Evolutionary conservation across 2,797 vertebrate species (phyloP).

Genomic region (Phrynocephalus vlangalii): DNA sequence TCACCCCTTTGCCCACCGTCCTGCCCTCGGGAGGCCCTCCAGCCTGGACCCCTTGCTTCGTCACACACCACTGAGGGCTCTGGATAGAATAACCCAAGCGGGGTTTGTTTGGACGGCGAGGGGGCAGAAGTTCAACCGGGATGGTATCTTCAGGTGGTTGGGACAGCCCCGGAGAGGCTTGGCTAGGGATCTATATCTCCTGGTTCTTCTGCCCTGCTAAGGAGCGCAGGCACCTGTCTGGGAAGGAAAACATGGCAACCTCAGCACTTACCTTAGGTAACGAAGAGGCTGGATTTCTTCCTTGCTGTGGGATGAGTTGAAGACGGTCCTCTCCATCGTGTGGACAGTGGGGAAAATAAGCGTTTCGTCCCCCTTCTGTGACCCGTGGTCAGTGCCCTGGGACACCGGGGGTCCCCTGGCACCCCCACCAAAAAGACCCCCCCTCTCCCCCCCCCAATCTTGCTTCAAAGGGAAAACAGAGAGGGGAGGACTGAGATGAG

Average conservation of each 20-base stretch:
- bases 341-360: too few relatives aligned
- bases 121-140: background rate
- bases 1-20: background rate
- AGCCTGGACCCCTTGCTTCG: too few relatives aligned
- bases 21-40: too few relatives aligned
- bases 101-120: too few relatives aligned
- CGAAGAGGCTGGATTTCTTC: slow-evolving; percentile 11
- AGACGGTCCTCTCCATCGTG: slow-evolving; percentile 15
- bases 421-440: background rate
- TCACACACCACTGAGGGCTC: too few relatives aligned
- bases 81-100: too few relatives aligned
- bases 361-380: background rate
- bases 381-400: too few relatives aligned
- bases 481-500: background rate
- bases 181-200: background rate
- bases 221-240: background rate
- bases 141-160: too few relatives aligned
- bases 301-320: slow-evolving; percentile 21
- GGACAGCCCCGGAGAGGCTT: background rate
- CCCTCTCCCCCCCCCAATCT: background rate
- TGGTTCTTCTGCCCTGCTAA: too few relatives aligned
- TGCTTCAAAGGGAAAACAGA: background rate
- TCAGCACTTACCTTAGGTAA: slow-evolving; percentile 23
- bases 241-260: background rate
- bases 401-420: background rate